phyloP scores from a whole-genome alignment of 2,797 vertebrate species.

The Falco rusticolus region DNA sequence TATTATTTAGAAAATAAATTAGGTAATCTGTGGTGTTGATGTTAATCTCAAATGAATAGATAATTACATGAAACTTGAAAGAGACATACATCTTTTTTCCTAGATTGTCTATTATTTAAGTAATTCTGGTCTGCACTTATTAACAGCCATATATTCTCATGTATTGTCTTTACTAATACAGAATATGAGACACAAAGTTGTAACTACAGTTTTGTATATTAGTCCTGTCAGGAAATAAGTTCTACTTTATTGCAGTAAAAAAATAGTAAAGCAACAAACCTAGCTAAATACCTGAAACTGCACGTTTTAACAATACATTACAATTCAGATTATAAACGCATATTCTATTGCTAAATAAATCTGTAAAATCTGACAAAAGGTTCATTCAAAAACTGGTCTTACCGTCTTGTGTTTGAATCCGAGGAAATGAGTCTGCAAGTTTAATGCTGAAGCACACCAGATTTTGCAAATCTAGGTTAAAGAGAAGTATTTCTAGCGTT shows the following conservation, averaged over 20 bases:
- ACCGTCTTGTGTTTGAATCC: conserved; percentile 55
- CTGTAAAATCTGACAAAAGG: neutral
- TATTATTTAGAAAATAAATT: neutral
- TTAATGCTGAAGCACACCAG: conserved; percentile 60
- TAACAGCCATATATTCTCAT: neutral
- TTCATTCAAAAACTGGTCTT: neutral
- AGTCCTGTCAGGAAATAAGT: neutral
- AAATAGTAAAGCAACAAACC: neutral
- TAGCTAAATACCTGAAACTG: neutral
- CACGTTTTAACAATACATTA: neutral
- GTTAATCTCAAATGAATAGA: neutral
- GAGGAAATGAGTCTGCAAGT: conserved; percentile 66
- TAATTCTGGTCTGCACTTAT: neutral
- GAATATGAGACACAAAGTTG: neutral
- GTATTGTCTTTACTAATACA: neutral
- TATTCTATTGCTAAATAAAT: neutral
- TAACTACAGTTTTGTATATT: neutral
- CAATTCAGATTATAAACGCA: neutral
- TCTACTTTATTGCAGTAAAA: neutral
- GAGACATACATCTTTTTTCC: neutral
- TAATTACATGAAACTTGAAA: neutral
- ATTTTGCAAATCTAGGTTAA: conserved; percentile 69
- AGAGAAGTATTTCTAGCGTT: conserved; percentile 17
- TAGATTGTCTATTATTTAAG: neutral
- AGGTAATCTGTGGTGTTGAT: too few relatives aligned